Base-by-base conservation (phyloP, 2,888 invertebrate species). In the Stenichneumon culpator region DNA sequence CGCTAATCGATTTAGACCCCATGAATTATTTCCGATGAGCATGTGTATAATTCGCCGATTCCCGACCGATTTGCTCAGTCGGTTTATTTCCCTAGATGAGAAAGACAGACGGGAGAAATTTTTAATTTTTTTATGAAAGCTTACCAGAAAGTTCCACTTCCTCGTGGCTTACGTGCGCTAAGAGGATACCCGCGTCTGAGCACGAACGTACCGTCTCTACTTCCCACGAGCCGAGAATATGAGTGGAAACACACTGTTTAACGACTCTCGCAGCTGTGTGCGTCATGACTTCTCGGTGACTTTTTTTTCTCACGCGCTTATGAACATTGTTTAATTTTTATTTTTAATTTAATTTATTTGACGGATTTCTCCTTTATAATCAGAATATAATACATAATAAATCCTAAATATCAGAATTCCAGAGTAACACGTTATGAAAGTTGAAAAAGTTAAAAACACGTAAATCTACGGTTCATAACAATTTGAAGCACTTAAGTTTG, bases 191-290 rank as follows among this genome's bases (percentile, higher is more conserved):
- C 52, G 19, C 39, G 77, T 78, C 77, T 67, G 65, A 82, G 28
- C 72, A 36, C 32, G 25, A 75, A 70, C 81, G 50, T n/a, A 44
- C 82, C 19, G 11, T 78, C 72, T 78, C 82, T 67, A 78, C 77
- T 72, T 82, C 77, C 67, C 54, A 44, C 77, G 22, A 36, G 16
- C 14, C 7, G 39, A 63, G 52, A 14, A 44, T 7, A 69, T 63
- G 44, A 54, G 19, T 22, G 11, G 32, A 14, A 79, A 70, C 63
- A 28, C 39, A 50, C 32, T 70, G 36, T 70, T 79, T 72, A 50
- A 44, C 36, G 54, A 54, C 36, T 47, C 47, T 28, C 14, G n/a
- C 11, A 52, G 25, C 32, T 39, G 39, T 60, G 5, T 63, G 36
- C 57, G 19, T 50, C n/a, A 39, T 39, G 32, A 72, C 60, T 65